Evolutionary conservation across 2,888 invertebrate species (phyloP).

Genomic region (Tetranychus truncatus): DNA sequence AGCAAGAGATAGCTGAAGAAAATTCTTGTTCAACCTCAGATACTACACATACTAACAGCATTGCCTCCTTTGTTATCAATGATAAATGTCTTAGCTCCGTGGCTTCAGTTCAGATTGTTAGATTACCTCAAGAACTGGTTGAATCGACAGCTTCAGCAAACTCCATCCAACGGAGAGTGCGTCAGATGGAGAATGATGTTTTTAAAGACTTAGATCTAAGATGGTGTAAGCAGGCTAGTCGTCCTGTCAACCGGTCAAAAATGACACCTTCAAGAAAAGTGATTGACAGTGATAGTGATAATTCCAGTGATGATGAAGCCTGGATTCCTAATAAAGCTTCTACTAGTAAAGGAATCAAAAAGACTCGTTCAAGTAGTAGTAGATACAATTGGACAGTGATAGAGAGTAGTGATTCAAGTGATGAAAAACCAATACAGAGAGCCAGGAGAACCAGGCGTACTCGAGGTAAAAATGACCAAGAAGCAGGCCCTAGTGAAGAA

Average conservation of each 20-base stretch:
- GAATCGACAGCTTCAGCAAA: not conserved
- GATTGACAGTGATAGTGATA: not conserved
- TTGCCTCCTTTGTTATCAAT: not conserved
- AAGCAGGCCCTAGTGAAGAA: not conserved
- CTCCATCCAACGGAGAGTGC: not conserved
- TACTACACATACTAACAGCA: not conserved
- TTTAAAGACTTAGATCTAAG: not conserved
- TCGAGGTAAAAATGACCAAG: not conserved
- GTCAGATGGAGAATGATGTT: not conserved
- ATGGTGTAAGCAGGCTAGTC: not conserved
- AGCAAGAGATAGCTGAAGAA: not conserved
- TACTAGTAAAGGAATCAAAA: not conserved
- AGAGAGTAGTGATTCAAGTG: not conserved
- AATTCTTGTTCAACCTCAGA: not conserved
- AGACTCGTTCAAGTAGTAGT: not conserved
- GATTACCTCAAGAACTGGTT: not conserved
- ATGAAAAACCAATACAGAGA: not conserved
- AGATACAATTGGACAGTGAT: not conserved
- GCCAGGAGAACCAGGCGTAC: not conserved
- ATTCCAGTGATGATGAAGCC: not conserved
- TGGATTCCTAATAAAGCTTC: not conserved
- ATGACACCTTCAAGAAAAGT: not conserved
- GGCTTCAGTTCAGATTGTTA: not conserved
- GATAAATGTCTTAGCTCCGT: not conserved
- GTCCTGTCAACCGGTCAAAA: not conserved